Percentiles rank a stretch among this genome's conserved stretches.
phyloP scores from a whole-genome alignment of 53 echinoderm and acorn worm genomes.

The Zoroaster sp. region DNA sequence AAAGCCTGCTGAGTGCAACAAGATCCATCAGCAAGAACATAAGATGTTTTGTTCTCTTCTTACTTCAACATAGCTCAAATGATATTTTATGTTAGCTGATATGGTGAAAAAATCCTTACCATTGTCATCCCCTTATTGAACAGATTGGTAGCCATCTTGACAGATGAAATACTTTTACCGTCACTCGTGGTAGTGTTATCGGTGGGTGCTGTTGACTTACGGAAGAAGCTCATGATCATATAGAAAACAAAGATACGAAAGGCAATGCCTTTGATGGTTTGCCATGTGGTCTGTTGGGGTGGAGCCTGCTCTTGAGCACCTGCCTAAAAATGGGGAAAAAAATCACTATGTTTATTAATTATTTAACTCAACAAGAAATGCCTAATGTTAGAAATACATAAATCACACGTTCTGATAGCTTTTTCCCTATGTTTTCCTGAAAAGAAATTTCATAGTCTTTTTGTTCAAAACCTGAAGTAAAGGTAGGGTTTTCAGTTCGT shows the following conservation, averaged over 20 bases:
- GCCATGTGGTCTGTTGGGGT: constrained; percentile 80
- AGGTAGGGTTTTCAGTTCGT: too few species aligned
- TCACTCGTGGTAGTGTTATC: constrained; percentile 13
- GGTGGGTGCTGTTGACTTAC: constrained; percentile 63
- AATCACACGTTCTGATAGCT: too few species aligned
- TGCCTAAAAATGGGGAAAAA: not conserved
- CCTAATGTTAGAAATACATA: too few species aligned
- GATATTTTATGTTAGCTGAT: not conserved
- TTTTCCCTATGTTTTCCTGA: too few species aligned
- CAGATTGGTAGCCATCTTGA: constrained; percentile 68
- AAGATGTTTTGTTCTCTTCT: not conserved
- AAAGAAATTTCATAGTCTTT: too few species aligned
- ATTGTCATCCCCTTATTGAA: constrained; percentile 82
- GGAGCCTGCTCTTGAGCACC: constrained; percentile 53
- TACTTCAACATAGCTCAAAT: not conserved
- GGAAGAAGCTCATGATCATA: constrained; percentile 94
- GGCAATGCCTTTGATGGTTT: constrained; percentile 88
- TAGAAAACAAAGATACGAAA: constrained; percentile 95
- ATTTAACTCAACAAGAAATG: too few species aligned
- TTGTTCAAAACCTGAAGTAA: too few species aligned
- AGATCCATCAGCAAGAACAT: too few species aligned
- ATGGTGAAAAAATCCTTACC: constrained; percentile 36
- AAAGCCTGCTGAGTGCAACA: not conserved
- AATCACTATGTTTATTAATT: too few species aligned
- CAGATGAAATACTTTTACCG: constrained; percentile 2